Percentiles rank a stretch among this genome's conserved stretches.
phyloP scores from a whole-genome alignment of 2,797 vertebrate species.

The Pelobates cultripes region DNA sequence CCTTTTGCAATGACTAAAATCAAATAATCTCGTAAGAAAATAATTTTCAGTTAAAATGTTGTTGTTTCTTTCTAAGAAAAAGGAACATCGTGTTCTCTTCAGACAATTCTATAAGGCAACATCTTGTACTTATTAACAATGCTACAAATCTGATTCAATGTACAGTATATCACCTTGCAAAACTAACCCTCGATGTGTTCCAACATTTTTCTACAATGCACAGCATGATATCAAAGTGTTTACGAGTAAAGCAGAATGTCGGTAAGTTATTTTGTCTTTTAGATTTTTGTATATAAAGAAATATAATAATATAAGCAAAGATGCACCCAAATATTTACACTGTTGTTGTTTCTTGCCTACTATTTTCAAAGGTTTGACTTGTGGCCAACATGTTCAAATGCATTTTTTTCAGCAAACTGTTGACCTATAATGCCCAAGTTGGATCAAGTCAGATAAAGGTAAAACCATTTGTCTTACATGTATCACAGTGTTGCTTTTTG shows the following conservation, averaged over 20 bases:
- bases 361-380: too few species aligned
- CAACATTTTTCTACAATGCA: not conserved
- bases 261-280: not conserved
- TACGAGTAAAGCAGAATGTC: constrained; percentile 3
- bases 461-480: too few species aligned
- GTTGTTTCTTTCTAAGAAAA: not conserved
- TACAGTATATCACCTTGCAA: not conserved
- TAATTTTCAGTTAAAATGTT: too few species aligned
- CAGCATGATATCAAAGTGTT: not conserved
- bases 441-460: too few species aligned
- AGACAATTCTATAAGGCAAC: not conserved
- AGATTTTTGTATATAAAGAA: not conserved
- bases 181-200: not conserved
- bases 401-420: too few species aligned
- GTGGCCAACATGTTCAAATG: too few species aligned
- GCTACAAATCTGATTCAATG: not conserved
- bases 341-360: too few species aligned
- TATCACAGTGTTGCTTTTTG: too few species aligned
- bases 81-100: constrained; percentile 9
- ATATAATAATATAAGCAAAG: not conserved
- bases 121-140: not conserved
- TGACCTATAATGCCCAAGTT: too few species aligned
- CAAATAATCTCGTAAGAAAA: too few species aligned
- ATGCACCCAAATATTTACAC: too few species aligned
- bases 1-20: too few species aligned